Base-by-base conservation (phyloP, 2,797 vertebrate species). In the Tapirus indicus region DNA sequence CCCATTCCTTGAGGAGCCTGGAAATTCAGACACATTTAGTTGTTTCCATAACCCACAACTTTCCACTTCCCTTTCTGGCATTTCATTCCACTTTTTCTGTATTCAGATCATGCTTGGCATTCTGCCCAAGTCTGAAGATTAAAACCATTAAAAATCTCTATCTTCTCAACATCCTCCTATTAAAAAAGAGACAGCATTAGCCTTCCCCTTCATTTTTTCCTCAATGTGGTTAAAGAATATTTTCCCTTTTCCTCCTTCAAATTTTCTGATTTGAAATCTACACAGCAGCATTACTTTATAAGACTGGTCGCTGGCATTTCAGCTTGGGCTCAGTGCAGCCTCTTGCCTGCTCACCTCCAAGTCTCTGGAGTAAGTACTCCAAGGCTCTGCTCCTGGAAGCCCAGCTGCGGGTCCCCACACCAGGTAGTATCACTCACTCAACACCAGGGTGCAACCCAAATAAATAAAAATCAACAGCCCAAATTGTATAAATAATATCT, bases 61-160 rank as follows among this genome's bases (percentile, higher is more conserved):
- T 97, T 91, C 96, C 83, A 93, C 82, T 87, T 96, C 88, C 72
- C 77, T 94, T 87, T 68, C 94, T 97, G 91, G 82, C 47, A 92
- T 72, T 62, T 96, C 72, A 91, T 56, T 88, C 88, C 66, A 95
- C 38, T 54, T 84, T 88, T 93, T 96, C 96, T 96, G 56, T 92
- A 91, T 91, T 97, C 79, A 78, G 82, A 85, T 84, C 78, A 95
- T 4, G 35, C 52, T 77, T 94, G 92, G 92, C 79, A 66, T 95
- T 97, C 80, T 64, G 94, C 92, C 92, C 71, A 92, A 94, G 82
- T 72, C 77, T 96, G 69, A 96, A 96, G 86, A 96, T 95, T 95
- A 97, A 97, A 97, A 88, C 91, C 56, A 94, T 91, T 95, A 93
- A 94, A 95, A 96, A 72, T 91, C 58, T 91, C 82, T 94, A 68